Evolutionary conservation across 2,797 vertebrate genomes (phyloP).

Genomic region (Bufotes viridis): DNA sequence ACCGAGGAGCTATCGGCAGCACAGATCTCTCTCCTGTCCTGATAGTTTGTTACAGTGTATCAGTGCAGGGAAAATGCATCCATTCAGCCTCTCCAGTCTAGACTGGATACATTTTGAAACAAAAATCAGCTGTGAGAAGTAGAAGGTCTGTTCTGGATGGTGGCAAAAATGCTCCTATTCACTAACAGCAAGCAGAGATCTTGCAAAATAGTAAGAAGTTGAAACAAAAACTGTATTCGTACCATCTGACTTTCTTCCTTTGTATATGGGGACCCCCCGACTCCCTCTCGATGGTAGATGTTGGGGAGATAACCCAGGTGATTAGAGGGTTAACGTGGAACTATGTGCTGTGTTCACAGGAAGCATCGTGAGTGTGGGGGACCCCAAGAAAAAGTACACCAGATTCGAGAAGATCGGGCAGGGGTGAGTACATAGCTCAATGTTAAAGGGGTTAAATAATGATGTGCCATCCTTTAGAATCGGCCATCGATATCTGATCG

Average conservation of each 20-base stretch:
- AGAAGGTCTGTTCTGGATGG: neutral
- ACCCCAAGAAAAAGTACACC: slow-evolving; percentile 90
- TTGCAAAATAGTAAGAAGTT: neutral
- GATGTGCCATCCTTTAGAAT: no score
- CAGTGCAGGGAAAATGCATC: neutral
- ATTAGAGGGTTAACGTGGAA: neutral
- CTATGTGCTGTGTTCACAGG: slow-evolving; percentile 70
- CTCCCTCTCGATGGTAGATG: no score
- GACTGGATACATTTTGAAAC: neutral
- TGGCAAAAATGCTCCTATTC: neutral
- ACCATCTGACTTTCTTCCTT: no score
- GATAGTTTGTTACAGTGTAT: neutral
- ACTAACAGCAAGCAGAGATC: neutral
- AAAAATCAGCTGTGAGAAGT: neutral
- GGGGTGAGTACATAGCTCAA: slow-evolving; percentile 76
- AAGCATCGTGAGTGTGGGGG: slow-evolving; percentile 87
- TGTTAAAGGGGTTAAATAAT: no score
- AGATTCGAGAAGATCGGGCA: slow-evolving; percentile 91
- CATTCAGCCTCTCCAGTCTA: neutral
- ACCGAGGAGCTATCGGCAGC: no score
- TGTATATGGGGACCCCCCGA: no score
- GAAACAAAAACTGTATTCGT: neutral
- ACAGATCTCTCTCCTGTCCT: no score
- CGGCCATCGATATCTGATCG: no score
- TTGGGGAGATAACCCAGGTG: neutral